Evolutionary conservation across 2,888 invertebrate genomes (phyloP).

Genomic region (Drosophila affinis): DNA sequence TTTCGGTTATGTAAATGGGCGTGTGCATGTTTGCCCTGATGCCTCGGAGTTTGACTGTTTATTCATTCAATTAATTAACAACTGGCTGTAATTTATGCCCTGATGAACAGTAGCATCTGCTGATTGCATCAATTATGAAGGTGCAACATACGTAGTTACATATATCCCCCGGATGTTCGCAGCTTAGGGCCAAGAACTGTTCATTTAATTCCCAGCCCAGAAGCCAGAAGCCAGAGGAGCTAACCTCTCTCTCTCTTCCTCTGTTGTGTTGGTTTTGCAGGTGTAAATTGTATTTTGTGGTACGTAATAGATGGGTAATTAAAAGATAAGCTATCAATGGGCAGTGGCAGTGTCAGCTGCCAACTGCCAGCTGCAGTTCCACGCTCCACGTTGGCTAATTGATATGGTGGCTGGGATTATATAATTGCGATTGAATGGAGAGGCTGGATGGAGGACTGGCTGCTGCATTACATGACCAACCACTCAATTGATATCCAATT

Average conservation of each 20-base stretch:
- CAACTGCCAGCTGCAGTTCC: neutral
- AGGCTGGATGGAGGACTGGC: neutral
- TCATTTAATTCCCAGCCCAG: neutral
- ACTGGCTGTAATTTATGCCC: slow-evolving; percentile 28
- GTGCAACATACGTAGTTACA: slow-evolving; percentile 6
- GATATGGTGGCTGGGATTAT: slow-evolving; percentile 18
- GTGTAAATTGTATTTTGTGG: slow-evolving; percentile 28
- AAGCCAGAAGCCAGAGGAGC: slow-evolving; percentile 3
- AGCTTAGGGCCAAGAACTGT: slow-evolving; percentile 8
- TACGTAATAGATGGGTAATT: slow-evolving; percentile 42
- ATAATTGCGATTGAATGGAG: slow-evolving; percentile 42
- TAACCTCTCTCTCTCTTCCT: neutral
- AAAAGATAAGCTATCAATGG: slow-evolving; percentile 40
- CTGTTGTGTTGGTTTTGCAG: slow-evolving; percentile 29
- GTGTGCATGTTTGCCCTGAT: no score
- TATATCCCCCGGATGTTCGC: slow-evolving; percentile 8
- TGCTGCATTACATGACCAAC: slow-evolving; percentile 24
- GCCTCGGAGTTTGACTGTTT: neutral
- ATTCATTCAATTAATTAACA: slow-evolving; percentile 40
- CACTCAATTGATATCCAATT: slow-evolving; percentile 39
- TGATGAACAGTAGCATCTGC: slow-evolving; percentile 28
- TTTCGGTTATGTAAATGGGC: neutral
- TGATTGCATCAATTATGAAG: slow-evolving; percentile 8
- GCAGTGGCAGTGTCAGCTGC: slow-evolving; percentile 13
- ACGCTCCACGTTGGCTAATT: slow-evolving; percentile 16